These are phyloP conservation scores for Ariolimax columbianus DNA, from an alignment of 2,888 invertebrate species.

Conservation along the genomic window DNA sequence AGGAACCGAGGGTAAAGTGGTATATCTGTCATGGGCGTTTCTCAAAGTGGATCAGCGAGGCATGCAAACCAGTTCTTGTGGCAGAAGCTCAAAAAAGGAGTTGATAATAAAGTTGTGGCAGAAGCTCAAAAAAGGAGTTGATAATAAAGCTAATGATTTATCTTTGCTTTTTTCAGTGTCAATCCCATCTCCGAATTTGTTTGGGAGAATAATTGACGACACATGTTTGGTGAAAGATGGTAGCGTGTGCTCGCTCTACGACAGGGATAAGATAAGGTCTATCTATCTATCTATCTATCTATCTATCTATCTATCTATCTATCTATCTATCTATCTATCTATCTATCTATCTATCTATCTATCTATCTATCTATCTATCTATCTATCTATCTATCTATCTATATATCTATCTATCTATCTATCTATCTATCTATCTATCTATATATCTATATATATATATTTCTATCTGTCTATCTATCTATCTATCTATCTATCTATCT, in stretches of 20 bases:
- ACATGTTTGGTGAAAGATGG: conserved; percentile 37
- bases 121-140: background rate
- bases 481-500: background rate
- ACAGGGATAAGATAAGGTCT: conserved; percentile 39
- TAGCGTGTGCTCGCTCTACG: conserved; percentile 21
- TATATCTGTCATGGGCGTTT: too few relatives aligned
- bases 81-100: too few relatives aligned
- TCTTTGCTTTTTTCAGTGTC: conserved; percentile 3
- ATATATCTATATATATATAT: background rate
- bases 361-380: background rate
- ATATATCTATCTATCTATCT: background rate
- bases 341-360: background rate
- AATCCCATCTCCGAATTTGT: conserved; percentile 38
- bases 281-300: background rate
- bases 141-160: background rate
- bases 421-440: background rate
- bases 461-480: background rate
- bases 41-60: too few relatives aligned
- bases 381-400: background rate
- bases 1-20: too few relatives aligned
- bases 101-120: background rate
- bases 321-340: background rate
- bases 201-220: conserved; percentile 35
- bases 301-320: background rate
- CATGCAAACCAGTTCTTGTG: too few relatives aligned